phyloP scores from a whole-genome alignment of 2,797 vertebrate species.

The Schizothorax lantsangensis region DNA sequence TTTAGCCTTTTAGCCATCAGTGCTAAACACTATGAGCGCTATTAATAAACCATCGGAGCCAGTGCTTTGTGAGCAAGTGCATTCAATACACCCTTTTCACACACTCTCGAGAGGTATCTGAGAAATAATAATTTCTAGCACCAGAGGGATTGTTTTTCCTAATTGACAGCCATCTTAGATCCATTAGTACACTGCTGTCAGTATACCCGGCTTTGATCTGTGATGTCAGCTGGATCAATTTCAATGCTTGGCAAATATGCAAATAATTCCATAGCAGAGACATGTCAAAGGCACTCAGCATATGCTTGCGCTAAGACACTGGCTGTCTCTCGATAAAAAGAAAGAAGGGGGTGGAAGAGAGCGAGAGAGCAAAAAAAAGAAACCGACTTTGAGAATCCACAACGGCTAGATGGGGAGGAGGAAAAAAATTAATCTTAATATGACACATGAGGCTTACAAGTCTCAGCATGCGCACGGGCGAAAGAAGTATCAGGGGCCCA shows the following conservation, averaged over 20 bases:
- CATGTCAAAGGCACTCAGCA: slow-evolving; percentile 45
- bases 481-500: slow-evolving; percentile 52
- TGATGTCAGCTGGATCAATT: slow-evolving; percentile 46
- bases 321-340: slow-evolving; percentile 41
- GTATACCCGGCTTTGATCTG: slow-evolving; percentile 37
- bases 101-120: background rate
- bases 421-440: slow-evolving; percentile 56
- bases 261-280: slow-evolving; percentile 44
- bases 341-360: slow-evolving; percentile 31
- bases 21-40: background rate
- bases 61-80: background rate
- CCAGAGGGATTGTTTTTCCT: slow-evolving; percentile 43
- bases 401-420: slow-evolving; percentile 10
- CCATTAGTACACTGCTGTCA: slow-evolving; percentile 40
- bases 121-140: slow-evolving; percentile 27
- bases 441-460: slow-evolving; percentile 55
- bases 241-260: slow-evolving; percentile 47
- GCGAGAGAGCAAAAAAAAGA: slow-evolving; percentile 27
- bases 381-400: slow-evolving; percentile 29
- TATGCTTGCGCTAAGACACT: slow-evolving; percentile 31
- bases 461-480: slow-evolving; percentile 39
- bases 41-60: slow-evolving; percentile 33
- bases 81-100: slow-evolving; percentile 43
- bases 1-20: slow-evolving; percentile 34
- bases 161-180: slow-evolving; percentile 45